Evolutionary conservation across 1,140 invertebrate species (phyloP), one percentile per base, ranked within the genome.

Genomic region (Neodiprion virginianus): DNA sequence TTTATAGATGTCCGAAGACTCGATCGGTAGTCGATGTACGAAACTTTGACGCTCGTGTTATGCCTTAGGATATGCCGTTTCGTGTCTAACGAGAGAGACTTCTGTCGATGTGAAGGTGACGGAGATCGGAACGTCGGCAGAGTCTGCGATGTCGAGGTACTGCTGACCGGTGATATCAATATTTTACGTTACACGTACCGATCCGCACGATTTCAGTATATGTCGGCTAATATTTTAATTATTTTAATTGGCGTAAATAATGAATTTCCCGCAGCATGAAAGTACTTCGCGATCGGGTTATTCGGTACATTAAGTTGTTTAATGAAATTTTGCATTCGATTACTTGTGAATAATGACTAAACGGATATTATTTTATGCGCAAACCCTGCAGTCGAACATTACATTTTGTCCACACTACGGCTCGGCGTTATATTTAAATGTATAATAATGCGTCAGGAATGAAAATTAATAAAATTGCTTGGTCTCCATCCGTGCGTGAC

Each of bases 301-400:
- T 87, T 87, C 85, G 83, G 76, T 87, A 87, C 85, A 86, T 88
- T 87, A 84, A 86, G 84, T 86, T 81, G 82, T 79, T 79, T 84
- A 87, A 87, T 87, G 84, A 87, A 88, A 86, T 86, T 40, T 86
- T 73, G 79, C 78, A 85, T 86, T 87, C 85, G 81, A 84, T 86
- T 84, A 85, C 4, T 14, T 61, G 53, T 61, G 53, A 61, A 17
- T 61, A 61, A 61, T 61, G 53, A 61, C 53, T 61, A 61, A 61
- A 61, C 4, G 11, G 8, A 14, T 61, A 61, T 61, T 61, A 61
- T 61, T 61, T 61, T 61, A 61, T 61, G 53, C 11, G 53, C 28
- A 40, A 40, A 40, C 28, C 28, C 28, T 14, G 53, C 11, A 61
- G 28, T 40, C 5, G 28, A 40, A 40, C 28, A 40, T 40, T 40